Percentiles rank a stretch among this genome's conserved stretches.
Conservation (phyloP, 2,888 invertebrate genomes). For the Notodonta dromedarius region DNA sequence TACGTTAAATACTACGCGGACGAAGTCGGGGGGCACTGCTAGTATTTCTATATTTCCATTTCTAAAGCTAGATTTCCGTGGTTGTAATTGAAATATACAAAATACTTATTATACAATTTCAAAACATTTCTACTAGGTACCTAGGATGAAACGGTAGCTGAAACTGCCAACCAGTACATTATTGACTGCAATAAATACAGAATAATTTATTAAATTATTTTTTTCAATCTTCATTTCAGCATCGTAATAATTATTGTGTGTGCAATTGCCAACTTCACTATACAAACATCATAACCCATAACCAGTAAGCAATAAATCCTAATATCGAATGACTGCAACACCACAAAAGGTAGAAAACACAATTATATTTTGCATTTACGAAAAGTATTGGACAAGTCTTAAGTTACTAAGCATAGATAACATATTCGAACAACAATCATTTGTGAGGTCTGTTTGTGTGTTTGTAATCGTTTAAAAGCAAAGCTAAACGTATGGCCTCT, state of each 20-base stretch:
- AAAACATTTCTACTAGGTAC: no score
- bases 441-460: conserved; percentile 18
- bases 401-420: conserved; percentile 5
- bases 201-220: conserved; percentile 52
- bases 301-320: conserved; percentile 10
- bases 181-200: conserved; percentile 49
- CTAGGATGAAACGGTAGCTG: conserved; percentile 48
- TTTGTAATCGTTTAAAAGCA: conserved; percentile 25
- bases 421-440: conserved; percentile 14
- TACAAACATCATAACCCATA: conserved; percentile 14
- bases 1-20: no score
- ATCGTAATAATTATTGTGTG: conserved; percentile 46
- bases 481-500: conserved; percentile 38
- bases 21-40: no score
- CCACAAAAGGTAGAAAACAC: conserved; percentile 11
- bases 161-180: conserved; percentile 53
- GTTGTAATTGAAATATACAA: no score
- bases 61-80: no score
- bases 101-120: no score
- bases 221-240: conserved; percentile 46
- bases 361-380: conserved; percentile 3
- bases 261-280: conserved; percentile 14
- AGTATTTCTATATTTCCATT: no score
- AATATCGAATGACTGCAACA: conserved; percentile 18
- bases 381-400: conserved; percentile 8